phyloP scores from a whole-genome alignment of 2,888 invertebrate species.

The Tachina fera region DNA sequence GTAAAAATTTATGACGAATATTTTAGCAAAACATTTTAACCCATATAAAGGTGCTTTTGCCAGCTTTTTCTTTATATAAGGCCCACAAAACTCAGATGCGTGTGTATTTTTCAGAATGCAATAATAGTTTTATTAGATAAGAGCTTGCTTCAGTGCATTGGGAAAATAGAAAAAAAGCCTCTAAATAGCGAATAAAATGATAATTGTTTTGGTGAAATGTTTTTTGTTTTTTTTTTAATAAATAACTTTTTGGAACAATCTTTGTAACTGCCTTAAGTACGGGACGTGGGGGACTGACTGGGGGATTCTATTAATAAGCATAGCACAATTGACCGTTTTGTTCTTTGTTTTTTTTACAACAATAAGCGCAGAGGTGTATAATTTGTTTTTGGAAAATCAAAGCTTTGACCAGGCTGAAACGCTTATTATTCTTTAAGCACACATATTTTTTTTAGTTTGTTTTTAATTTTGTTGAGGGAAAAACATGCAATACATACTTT shows the following conservation, averaged over 20 bases:
- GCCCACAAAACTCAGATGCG: too few relatives aligned
- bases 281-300: not conserved
- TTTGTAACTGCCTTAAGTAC: not conserved
- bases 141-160: too few relatives aligned
- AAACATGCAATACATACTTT: slow-evolving; percentile 74
- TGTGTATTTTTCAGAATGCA: too few relatives aligned
- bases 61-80: too few relatives aligned
- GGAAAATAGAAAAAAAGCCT: too few relatives aligned
- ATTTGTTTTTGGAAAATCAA: slow-evolving; percentile 7
- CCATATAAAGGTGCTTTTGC: too few relatives aligned
- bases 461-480: slow-evolving; percentile 62
- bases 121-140: too few relatives aligned
- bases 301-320: slow-evolving; percentile 64
- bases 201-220: not conserved
- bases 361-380: slow-evolving; percentile 63
- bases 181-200: too few relatives aligned
- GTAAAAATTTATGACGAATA: too few relatives aligned
- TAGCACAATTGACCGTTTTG: slow-evolving; percentile 81
- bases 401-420: slow-evolving; percentile 51
- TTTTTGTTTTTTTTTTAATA: too few relatives aligned
- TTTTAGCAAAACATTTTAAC: too few relatives aligned
- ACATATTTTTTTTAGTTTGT: slow-evolving; percentile 23
- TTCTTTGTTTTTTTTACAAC: slow-evolving; percentile 59
- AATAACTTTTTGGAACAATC: not conserved
- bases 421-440: slow-evolving; percentile 67